These are phyloP conservation scores for Chironomus riparius DNA, from an alignment of 2,888 invertebrate species.

Conservation along the genomic window DNA sequence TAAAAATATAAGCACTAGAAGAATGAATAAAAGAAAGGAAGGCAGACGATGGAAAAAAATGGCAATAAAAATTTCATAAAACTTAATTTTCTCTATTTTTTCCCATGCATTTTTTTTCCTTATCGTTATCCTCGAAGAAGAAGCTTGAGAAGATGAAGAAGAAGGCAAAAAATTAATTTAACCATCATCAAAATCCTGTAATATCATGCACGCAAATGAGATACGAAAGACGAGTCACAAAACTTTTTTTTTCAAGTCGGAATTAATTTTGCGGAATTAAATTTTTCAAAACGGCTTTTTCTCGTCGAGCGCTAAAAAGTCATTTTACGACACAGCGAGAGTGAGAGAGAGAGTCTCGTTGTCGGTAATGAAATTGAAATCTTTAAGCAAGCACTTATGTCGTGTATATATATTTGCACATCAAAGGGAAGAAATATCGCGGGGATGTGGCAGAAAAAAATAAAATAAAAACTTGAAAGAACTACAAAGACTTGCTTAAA, in stretches of 20 bases:
- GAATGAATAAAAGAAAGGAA: too few relatives aligned
- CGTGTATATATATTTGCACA: too few relatives aligned
- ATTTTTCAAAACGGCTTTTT: not conserved
- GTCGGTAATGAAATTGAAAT: not conserved
- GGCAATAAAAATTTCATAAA: not conserved
- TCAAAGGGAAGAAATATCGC: too few relatives aligned
- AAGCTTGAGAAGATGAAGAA: not conserved
- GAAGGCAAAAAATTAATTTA: not conserved
- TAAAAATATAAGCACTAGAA: too few relatives aligned
- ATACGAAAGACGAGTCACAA: not conserved
- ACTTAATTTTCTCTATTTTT: not conserved
- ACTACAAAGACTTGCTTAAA: too few relatives aligned
- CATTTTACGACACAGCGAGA: not conserved
- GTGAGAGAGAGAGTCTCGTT: not conserved
- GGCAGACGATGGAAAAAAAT: not conserved
- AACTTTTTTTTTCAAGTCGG: not conserved
- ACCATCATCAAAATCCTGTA: too few relatives aligned
- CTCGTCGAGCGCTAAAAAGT: not conserved
- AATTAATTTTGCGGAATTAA: constrained; percentile 6
- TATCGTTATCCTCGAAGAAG: not conserved
- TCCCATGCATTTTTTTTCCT: not conserved
- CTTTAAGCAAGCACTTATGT: not conserved
- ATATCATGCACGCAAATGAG: not conserved
- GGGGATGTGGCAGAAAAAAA: not conserved
- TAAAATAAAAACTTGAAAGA: not conserved